Evolutionary conservation across 2,797 vertebrate genomes (phyloP), one percentile per base, ranked within the genome.

Genomic region (Diplodus puntazzo): DNA sequence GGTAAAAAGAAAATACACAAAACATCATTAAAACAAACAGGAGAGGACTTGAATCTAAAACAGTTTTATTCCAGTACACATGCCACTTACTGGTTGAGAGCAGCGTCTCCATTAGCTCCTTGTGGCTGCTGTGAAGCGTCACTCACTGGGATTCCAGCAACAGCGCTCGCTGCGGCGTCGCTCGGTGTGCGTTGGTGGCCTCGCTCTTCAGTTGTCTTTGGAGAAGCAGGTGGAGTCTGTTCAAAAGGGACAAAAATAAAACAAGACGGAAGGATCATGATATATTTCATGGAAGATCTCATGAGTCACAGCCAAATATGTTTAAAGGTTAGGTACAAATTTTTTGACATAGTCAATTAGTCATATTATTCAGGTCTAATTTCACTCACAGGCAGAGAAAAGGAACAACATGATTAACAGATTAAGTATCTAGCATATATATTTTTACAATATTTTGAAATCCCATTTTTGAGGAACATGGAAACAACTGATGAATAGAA

Each of bases 181-280:
- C 97, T 97, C 23, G 97, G 95, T 77, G 95, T 95, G 87, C 95
- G 90, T 61, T 97, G 92, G 84, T 98, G 97, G n/a, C 97, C 96
- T 1, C 91, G 94, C 46, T 91, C 92, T 16, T 96, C 97, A 25
- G 95, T 93, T 0, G 95, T 95, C 94, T 96, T 97, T 61, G 97
- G 98, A 58, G 98, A 97, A 1, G 96, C 96, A 0, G 97, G 97
- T 6, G 97, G 97, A 16, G 97, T 98, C 79, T 98, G 90, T 79
- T 60, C 18, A 62, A 73, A 61, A 79, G n/a, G 72, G 0, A 3
- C 3, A 49, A 71, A 43, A 58, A 27, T 3, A 11, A 45, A 48
- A 5, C 46, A 5, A 34, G 34, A 34, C 12, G 27, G 3, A 39
- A 58, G 43, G 43, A 64, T 69, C n/a, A 34, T 16, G 16, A 65